These are phyloP conservation scores for Xenopus tropicalis DNA, from an alignment of 2,113 vertebrate species.

Conservation along the genomic window DNA sequence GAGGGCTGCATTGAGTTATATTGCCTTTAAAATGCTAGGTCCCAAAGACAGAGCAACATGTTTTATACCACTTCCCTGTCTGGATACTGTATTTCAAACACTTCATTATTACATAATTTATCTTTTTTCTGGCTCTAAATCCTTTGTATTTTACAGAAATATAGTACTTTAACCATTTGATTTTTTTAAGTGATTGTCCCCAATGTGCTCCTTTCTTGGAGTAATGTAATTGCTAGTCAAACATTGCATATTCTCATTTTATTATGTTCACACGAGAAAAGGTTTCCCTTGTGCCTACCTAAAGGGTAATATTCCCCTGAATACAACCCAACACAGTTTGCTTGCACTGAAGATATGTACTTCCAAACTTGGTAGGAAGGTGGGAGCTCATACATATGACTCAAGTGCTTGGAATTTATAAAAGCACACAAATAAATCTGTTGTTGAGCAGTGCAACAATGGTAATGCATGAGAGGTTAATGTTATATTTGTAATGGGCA, in stretches of 20 bases:
- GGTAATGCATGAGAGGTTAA: conserved; percentile 8
- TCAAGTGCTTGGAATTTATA: conserved; percentile 14
- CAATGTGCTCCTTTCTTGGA: no score
- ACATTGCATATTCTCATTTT: not conserved
- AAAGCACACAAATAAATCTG: conserved; percentile 14
- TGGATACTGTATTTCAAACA: no score
- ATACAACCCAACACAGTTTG: not conserved
- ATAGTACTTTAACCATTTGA: no score
- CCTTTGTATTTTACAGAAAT: no score
- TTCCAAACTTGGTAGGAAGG: not conserved
- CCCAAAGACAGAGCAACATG: no score
- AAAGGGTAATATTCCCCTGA: not conserved
- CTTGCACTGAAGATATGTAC: not conserved
- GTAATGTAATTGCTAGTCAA: not conserved
- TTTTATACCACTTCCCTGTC: no score
- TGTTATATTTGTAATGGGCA: conserved; percentile 9
- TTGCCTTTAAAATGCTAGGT: no score
- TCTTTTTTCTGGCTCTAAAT: no score
- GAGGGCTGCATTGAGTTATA: no score
- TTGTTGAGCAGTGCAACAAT: not conserved
- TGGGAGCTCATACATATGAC: not conserved
- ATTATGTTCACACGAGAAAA: not conserved
- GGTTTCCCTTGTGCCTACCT: conserved; percentile 2
- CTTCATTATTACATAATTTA: no score
- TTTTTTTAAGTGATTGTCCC: no score